Evolutionary conservation across 2,888 invertebrate species (phyloP).

Genomic region (Deladenus siricidicola): DNA sequence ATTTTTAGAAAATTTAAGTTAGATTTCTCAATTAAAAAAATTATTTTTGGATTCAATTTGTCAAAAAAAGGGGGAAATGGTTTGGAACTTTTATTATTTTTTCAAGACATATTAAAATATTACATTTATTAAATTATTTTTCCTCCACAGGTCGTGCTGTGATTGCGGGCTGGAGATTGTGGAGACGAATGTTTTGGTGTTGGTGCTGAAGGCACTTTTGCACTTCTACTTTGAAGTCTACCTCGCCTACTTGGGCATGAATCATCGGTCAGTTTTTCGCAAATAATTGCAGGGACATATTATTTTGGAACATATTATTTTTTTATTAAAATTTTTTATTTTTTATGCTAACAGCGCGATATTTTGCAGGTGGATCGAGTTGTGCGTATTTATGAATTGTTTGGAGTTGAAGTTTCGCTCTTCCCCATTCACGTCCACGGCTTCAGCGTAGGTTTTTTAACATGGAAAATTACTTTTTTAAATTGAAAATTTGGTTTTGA

Average conservation of each 20-base stretch:
- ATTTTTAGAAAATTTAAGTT: too few relatives aligned
- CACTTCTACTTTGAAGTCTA: conserved; percentile 4
- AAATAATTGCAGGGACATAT: too few relatives aligned
- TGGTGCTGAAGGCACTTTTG: background rate
- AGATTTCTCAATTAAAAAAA: too few relatives aligned
- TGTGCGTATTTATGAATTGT: background rate
- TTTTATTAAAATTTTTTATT: too few relatives aligned
- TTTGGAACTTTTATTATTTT: background rate
- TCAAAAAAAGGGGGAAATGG: too few relatives aligned
- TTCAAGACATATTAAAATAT: background rate
- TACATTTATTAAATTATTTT: background rate
- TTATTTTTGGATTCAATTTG: too few relatives aligned
- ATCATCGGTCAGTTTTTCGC: background rate
- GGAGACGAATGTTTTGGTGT: background rate
- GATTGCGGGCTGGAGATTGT: conserved; percentile 1
- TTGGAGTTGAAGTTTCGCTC: background rate
- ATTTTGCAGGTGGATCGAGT: background rate
- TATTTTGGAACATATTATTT: too few relatives aligned
- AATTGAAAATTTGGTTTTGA: background rate
- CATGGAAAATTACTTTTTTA: background rate
- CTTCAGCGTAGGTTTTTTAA: too few relatives aligned
- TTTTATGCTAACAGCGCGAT: too few relatives aligned
- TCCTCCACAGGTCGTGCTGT: conserved; percentile 1
- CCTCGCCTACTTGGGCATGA: background rate
- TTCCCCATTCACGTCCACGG: too few relatives aligned